These are phyloP conservation scores for Drosophila paucipuncta DNA, from an alignment of 2,888 invertebrate species.

Conservation along the genomic window DNA sequence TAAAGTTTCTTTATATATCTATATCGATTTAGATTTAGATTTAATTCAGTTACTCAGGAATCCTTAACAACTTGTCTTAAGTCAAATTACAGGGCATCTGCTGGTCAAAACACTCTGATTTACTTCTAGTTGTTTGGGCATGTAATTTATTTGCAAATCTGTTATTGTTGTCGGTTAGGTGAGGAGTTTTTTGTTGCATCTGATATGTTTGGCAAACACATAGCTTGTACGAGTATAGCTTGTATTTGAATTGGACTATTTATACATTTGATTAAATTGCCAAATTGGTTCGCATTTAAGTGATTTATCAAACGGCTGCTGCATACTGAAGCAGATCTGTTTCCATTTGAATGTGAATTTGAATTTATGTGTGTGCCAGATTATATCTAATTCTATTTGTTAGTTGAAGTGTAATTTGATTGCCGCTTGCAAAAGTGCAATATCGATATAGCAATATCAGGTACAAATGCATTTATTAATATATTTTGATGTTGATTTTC, in stretches of 20 bases:
- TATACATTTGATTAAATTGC: constrained; percentile 28
- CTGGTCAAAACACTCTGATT: not conserved
- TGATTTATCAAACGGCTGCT: constrained; percentile 22
- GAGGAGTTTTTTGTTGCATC: constrained; percentile 10
- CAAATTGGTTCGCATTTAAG: constrained; percentile 32
- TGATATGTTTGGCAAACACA: constrained; percentile 10
- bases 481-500: not conserved
- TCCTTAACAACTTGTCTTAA: not conserved
- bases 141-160: constrained; percentile 64
- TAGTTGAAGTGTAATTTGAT: not conserved
- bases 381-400: not conserved
- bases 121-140: constrained; percentile 12
- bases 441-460: not conserved
- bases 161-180: constrained; percentile 6
- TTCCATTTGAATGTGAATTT: not conserved
- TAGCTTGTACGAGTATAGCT: too few species aligned
- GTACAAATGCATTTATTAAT: not conserved
- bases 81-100: not conserved
- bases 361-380: not conserved
- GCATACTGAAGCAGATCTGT: not conserved
- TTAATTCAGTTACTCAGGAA: not conserved
- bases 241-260: constrained; percentile 16
- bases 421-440: not conserved
- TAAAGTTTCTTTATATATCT: too few species aligned
- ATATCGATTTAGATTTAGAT: too few species aligned